These are phyloP conservation scores for Charina bottae DNA, from an alignment of 2,113 vertebrate species.

Conservation along the genomic window DNA sequence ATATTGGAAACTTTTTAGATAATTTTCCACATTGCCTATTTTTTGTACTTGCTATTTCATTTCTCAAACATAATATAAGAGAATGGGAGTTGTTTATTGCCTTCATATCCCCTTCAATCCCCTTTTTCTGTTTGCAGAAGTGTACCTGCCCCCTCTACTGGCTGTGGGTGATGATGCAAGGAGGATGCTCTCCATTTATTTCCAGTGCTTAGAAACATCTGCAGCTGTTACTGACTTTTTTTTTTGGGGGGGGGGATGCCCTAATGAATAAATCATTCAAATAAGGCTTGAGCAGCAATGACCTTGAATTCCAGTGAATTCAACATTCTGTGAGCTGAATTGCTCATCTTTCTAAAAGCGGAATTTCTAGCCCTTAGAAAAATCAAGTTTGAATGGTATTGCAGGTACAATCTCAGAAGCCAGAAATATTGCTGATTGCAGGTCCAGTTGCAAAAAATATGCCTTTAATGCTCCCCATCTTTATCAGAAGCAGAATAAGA, in stretches of 20 bases:
- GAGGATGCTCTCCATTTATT: neutral
- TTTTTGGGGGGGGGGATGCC: too few species aligned
- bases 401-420: neutral
- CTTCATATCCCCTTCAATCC: neutral
- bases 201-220: neutral
- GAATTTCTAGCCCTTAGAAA: neutral
- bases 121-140: neutral
- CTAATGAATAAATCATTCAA: neutral
- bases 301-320: neutral
- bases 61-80: neutral
- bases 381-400: neutral
- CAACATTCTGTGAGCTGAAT: neutral
- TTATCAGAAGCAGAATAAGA: neutral
- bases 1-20: neutral
- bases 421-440: neutral
- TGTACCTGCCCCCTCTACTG: slow-evolving; percentile 23
- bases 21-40: neutral
- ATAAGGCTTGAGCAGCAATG: neutral
- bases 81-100: neutral
- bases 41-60: neutral
- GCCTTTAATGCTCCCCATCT: neutral
- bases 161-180: neutral
- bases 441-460: neutral
- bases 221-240: neutral
- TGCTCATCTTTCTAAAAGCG: neutral